Percentiles rank a stretch among this genome's conserved stretches.
Conservation (phyloP, 2,113 vertebrate genomes). For the Nanorana parkeri region DNA sequence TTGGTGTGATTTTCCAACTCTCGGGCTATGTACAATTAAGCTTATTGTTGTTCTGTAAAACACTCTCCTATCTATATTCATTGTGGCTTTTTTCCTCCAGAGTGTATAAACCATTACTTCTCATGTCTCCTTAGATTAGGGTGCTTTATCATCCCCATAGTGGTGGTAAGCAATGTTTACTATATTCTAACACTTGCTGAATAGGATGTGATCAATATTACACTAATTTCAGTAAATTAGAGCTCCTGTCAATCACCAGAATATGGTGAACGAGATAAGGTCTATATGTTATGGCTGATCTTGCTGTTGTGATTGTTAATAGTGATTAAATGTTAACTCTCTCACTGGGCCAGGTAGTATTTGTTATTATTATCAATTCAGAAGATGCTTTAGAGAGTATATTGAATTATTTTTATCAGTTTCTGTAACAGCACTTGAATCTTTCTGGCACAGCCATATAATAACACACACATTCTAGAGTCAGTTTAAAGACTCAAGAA, state of each 20-base stretch:
- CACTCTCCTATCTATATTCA: too few species aligned
- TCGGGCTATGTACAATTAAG: not conserved
- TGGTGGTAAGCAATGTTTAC: conserved; percentile 3
- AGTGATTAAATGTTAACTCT: not conserved
- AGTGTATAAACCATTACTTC: not conserved
- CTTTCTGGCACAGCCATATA: too few species aligned
- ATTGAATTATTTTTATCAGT: not conserved
- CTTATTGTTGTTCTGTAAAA: not conserved
- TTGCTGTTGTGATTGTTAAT: not conserved
- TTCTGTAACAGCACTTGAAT: too few species aligned
- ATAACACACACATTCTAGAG: too few species aligned
- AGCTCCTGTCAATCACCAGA: not conserved
- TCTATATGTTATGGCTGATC: not conserved
- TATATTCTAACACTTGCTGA: conserved; percentile 15
- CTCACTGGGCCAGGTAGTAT: not conserved
- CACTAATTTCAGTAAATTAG: conserved; percentile 22
- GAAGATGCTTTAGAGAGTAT: too few species aligned
- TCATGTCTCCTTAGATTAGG: not conserved
- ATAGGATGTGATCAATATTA: conserved; percentile 20
- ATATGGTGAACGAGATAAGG: not conserved
- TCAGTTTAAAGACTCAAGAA: too few species aligned
- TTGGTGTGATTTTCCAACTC: not conserved
- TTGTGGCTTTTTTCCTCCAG: not conserved
- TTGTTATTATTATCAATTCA: not conserved
- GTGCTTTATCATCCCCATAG: conserved; percentile 11